Evolutionary conservation across 2,888 invertebrate genomes (phyloP).

Genomic region (Allacma fusca): DNA sequence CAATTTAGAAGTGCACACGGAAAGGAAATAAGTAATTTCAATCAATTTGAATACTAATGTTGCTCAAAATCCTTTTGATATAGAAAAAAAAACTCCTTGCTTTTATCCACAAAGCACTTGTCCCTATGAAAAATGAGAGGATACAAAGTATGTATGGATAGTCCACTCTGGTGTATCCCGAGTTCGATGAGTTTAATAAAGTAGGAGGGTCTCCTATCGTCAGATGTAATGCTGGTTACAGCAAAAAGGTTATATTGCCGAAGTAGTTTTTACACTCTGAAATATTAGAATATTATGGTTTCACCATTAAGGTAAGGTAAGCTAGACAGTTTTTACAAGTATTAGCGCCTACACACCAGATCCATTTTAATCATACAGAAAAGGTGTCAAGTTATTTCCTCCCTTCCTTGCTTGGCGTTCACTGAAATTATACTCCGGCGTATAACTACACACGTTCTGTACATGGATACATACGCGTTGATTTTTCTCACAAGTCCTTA

Average conservation of each 20-base stretch:
- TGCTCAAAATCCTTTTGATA: neutral
- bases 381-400: constrained; percentile 45
- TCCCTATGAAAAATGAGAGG: no score
- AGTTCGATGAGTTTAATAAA: no score
- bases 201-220: no score
- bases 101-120: no score
- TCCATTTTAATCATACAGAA: constrained; percentile 39
- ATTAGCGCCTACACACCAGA: constrained; percentile 29
- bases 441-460: no score
- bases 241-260: no score
- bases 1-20: neutral
- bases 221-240: no score
- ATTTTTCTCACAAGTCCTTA: constrained; percentile 2
- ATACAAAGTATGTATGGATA: no score
- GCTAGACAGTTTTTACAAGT: neutral
- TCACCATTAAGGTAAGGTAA: constrained; percentile 32
- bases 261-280: no score
- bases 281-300: constrained; percentile 28
- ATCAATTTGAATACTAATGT: constrained; percentile 4
- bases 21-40: neutral
- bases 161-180: no score
- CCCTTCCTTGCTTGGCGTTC: neutral
- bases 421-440: constrained; percentile 14
- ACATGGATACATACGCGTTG: neutral
- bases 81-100: no score